Conservation (phyloP, 2,113 vertebrate genomes). For the Sturnus vulgaris region DNA sequence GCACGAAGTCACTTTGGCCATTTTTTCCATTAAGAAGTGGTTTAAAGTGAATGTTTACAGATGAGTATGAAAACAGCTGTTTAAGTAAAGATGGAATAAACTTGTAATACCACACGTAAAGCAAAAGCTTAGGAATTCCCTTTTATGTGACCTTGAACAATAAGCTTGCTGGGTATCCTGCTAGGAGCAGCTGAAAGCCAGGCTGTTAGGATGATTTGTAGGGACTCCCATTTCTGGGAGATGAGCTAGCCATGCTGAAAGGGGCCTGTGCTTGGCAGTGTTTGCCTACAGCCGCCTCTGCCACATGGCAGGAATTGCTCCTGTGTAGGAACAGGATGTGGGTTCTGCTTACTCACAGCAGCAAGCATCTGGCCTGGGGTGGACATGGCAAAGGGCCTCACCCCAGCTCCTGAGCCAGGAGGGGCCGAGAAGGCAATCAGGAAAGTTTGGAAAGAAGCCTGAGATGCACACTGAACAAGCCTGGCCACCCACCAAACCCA, state of each 20-base stretch:
- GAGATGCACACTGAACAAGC: neutral
- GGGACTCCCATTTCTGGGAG: neutral
- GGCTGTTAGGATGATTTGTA: neutral
- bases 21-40: constrained; percentile 53
- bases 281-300: neutral
- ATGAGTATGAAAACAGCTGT: constrained; percentile 57
- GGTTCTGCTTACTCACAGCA: neutral
- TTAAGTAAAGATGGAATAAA: constrained; percentile 71
- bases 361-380: neutral
- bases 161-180: constrained; percentile 50
- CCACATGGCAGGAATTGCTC: neutral
- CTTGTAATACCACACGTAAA: constrained; percentile 71
- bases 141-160: constrained; percentile 55
- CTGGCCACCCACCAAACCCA: neutral
- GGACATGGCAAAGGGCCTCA: constrained; percentile 14
- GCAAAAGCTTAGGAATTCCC: constrained; percentile 62
- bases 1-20: constrained; percentile 46
- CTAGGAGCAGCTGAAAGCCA: constrained; percentile 11
- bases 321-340: constrained; percentile 17
- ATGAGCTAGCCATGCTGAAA: neutral
- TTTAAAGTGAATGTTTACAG: constrained; percentile 57
- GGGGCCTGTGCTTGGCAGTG: neutral
- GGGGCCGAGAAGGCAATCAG: neutral
- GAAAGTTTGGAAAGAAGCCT: neutral
- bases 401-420: constrained; percentile 14